Conservation (phyloP, 2,888 invertebrate species). For the Stictocephala bisonia region DNA sequence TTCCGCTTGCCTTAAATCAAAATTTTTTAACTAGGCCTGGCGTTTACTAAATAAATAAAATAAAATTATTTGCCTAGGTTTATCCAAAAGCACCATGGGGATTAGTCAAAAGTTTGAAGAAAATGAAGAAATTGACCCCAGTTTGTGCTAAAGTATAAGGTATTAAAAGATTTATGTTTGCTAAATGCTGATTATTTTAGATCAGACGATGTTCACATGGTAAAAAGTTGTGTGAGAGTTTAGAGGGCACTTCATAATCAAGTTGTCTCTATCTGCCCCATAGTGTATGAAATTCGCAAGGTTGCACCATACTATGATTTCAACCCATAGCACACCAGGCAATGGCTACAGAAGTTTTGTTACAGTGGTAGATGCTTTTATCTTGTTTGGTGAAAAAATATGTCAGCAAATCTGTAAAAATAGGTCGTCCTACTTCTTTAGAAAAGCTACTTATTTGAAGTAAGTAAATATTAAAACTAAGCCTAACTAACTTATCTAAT, state of each 20-base stretch:
- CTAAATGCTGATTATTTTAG: slow-evolving; percentile 76
- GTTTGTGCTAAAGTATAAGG: slow-evolving; percentile 41
- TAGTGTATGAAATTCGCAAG: slow-evolving; percentile 74
- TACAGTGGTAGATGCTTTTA: slow-evolving; percentile 81
- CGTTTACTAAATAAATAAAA: no score
- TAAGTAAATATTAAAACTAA: slow-evolving; percentile 63
- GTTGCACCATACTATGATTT: slow-evolving; percentile 83
- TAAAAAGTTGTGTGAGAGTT: slow-evolving; percentile 72
- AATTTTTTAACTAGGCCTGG: no score
- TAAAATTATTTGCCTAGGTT: no score
- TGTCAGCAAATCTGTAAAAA: slow-evolving; percentile 79
- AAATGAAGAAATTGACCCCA: slow-evolving; percentile 5
- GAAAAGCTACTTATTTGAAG: slow-evolving; percentile 81
- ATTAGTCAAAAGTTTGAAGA: not conserved
- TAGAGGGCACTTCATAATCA: slow-evolving; percentile 31
- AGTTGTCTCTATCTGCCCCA: slow-evolving; percentile 65
- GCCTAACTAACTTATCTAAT: no score
- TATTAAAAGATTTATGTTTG: slow-evolving; percentile 72
- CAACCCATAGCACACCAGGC: slow-evolving; percentile 82
- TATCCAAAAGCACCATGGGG: no score
- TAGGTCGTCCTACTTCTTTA: slow-evolving; percentile 82
- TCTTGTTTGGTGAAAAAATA: slow-evolving; percentile 76
- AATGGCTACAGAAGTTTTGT: slow-evolving; percentile 95
- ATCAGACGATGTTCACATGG: slow-evolving; percentile 78
- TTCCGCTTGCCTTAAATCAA: no score